These are phyloP conservation scores for Mixornis gularis DNA, from an alignment of 2,113 vertebrate genomes.

Conservation along the genomic window DNA sequence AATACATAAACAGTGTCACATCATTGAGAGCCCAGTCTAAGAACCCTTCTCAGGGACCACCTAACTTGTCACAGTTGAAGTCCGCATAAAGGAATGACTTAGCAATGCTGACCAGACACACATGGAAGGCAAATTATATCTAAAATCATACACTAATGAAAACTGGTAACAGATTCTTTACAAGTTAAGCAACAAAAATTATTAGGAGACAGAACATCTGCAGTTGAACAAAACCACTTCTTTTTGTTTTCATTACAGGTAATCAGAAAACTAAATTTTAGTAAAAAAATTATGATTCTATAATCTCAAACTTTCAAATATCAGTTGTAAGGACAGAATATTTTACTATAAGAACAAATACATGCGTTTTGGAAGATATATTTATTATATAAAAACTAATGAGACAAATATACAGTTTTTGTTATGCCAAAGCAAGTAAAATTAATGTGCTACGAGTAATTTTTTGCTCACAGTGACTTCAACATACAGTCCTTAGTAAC, in stretches of 20 bases:
- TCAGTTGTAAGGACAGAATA: neutral
- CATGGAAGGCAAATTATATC: neutral
- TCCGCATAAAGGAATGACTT: neutral
- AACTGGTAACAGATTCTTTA: neutral
- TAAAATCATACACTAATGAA: neutral
- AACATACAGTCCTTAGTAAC: neutral
- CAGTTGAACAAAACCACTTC: neutral
- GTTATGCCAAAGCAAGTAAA: neutral
- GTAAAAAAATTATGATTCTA: neutral
- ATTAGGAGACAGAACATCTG: neutral
- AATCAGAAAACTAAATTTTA: neutral
- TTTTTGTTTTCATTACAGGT: neutral
- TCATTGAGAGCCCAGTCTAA: neutral
- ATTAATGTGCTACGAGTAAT: neutral
- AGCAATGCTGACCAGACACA: neutral
- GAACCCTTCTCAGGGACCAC: neutral
- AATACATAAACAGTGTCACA: neutral
- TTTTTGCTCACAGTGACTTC: neutral
- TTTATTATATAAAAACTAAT: neutral
- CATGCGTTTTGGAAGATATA: neutral
- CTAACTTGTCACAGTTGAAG: neutral
- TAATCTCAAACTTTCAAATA: neutral
- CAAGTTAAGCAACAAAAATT: neutral
- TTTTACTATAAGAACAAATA: neutral
- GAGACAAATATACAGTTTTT: neutral